phyloP scores from a whole-genome alignment of 2,797 vertebrate species.

The Myotis pilosus region DNA sequence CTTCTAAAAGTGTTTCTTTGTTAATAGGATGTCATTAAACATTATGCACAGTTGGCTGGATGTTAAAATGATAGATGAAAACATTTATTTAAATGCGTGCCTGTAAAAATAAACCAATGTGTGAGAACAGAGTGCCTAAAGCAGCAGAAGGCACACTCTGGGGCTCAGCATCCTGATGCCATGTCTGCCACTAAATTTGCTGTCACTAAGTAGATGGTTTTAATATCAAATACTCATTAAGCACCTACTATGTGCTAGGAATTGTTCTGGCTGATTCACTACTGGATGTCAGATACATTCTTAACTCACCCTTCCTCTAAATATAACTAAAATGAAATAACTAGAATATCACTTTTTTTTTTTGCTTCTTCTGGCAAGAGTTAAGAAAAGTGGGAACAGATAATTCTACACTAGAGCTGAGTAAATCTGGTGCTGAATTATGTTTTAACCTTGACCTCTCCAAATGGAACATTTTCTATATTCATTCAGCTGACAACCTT shows the following conservation, averaged over 20 bases:
- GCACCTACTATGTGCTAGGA: constrained; percentile 14
- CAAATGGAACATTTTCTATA: constrained; percentile 27
- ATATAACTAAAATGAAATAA: constrained; percentile 26
- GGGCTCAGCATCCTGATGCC: not conserved
- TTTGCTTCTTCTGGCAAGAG: not conserved
- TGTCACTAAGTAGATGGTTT: constrained; percentile 28
- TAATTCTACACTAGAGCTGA: not conserved
- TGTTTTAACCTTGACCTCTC: constrained; percentile 21
- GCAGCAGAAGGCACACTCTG: constrained; percentile 12
- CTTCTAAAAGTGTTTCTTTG: constrained; percentile 49
- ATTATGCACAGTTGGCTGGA: constrained; percentile 51
- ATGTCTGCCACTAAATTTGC: constrained; percentile 45
- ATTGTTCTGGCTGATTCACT: constrained; percentile 7
- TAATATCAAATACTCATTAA: constrained; percentile 13
- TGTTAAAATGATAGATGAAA: constrained; percentile 59
- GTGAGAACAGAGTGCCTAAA: constrained; percentile 54
- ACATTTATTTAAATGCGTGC: not conserved
- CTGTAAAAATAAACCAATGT: constrained; percentile 66
- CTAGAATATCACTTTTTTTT: not conserved
- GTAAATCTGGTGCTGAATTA: constrained; percentile 16
- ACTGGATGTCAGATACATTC: constrained; percentile 23
- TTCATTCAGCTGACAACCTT: constrained; percentile 30
- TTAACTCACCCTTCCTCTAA: constrained; percentile 11
- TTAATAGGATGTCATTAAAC: constrained; percentile 53
- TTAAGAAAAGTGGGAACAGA: constrained; percentile 19